phyloP scores from a whole-genome alignment of 1,140 invertebrate species.

The Nixonia krombeini region DNA sequence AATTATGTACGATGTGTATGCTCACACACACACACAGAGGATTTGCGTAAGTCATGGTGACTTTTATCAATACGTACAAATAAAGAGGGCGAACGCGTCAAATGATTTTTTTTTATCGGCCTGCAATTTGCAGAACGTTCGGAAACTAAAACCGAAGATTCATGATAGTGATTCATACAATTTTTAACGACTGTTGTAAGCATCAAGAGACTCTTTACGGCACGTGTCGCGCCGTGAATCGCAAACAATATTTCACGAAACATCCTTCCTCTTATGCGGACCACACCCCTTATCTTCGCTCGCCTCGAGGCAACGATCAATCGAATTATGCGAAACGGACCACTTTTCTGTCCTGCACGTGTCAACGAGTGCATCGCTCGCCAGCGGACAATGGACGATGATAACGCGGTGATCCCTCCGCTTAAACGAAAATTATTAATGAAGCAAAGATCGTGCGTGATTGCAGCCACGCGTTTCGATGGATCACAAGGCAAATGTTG shows the following conservation, averaged over 20 bases:
- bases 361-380: conserved; percentile 4
- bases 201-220: conserved; percentile 1
- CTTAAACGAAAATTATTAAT: conserved; percentile 4
- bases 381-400: not conserved
- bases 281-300: conserved; percentile 5
- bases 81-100: too few relatives aligned
- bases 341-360: conserved; percentile 2
- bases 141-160: too few relatives aligned
- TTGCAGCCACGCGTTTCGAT: not conserved
- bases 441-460: conserved; percentile 7
- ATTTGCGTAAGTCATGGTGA: too few relatives aligned
- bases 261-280: not conserved
- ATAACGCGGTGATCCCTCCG: not conserved
- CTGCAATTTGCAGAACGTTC: too few relatives aligned
- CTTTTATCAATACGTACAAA: too few relatives aligned
- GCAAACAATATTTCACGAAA: conserved; percentile 3
- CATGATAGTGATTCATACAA: not conserved
- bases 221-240: not conserved
- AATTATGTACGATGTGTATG: too few relatives aligned
- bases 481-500: not conserved
- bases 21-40: too few relatives aligned
- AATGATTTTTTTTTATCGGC: too few relatives aligned
- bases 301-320: conserved; percentile 4
- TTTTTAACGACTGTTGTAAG: not conserved
- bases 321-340: conserved; percentile 5